Evolutionary conservation across 2,888 invertebrate species (phyloP).

Genomic region (Acholoe squamosa): DNA sequence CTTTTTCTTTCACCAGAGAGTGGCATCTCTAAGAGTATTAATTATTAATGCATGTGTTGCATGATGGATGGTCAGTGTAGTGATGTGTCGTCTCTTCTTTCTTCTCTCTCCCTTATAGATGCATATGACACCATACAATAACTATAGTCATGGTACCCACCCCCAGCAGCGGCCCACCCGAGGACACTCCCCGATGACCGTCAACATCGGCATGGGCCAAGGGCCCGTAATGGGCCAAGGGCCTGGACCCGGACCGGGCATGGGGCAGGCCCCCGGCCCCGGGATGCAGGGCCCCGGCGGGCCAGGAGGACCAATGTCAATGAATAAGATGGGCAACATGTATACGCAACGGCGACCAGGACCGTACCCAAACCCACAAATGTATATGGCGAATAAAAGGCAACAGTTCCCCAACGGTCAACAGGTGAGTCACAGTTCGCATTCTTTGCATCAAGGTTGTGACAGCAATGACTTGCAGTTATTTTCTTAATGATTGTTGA

Average conservation of each 20-base stretch:
- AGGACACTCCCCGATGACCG: slow-evolving; percentile 47
- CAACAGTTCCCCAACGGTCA: slow-evolving; percentile 81
- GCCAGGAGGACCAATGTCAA: slow-evolving; percentile 57
- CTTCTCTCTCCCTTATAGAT: slow-evolving; percentile 51
- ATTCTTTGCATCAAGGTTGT: no score
- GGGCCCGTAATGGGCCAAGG: slow-evolving; percentile 30
- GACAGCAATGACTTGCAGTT: no score
- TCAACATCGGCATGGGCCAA: slow-evolving; percentile 56
- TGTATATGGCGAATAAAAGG: slow-evolving; percentile 93
- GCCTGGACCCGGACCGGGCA: slow-evolving; percentile 40
- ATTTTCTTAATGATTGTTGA: no score
- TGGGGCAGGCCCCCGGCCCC: slow-evolving; percentile 74
- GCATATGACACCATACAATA: slow-evolving; percentile 73
- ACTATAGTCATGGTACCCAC: slow-evolving; percentile 76
- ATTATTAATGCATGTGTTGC: not conserved
- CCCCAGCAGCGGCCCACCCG: slow-evolving; percentile 87
- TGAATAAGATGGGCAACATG: slow-evolving; percentile 70
- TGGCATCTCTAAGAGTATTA: slow-evolving; percentile 25
- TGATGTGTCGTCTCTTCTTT: slow-evolving; percentile 58
- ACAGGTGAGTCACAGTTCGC: slow-evolving; percentile 16
- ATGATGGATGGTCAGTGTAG: slow-evolving; percentile 51
- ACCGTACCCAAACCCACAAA: slow-evolving; percentile 93
- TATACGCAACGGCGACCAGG: slow-evolving; percentile 86
- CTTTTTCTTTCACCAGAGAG: no score
- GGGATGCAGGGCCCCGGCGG: slow-evolving; percentile 68